Conservation (phyloP, 2,888 invertebrate genomes). For the Diabrotica balteata region DNA sequence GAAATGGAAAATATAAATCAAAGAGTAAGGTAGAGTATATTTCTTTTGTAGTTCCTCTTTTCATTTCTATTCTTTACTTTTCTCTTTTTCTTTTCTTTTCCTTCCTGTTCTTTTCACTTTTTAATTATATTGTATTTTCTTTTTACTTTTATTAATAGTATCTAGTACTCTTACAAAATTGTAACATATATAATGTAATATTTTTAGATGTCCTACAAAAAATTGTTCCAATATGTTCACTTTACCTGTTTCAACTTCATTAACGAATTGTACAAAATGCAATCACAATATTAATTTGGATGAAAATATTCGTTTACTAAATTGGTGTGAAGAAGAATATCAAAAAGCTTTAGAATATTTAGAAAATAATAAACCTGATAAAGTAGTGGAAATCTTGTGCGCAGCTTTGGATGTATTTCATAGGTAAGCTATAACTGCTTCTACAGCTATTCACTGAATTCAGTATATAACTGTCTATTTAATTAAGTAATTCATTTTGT, state of each 20-base stretch:
- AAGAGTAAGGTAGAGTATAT: conserved; percentile 53
- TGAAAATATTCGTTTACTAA: conserved; percentile 58
- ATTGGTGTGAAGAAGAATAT: conserved; percentile 63
- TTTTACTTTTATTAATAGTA: no score
- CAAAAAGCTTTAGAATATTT: conserved; percentile 60
- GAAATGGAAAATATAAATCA: conserved; percentile 62
- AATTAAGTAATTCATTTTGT: no score
- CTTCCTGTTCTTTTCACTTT: no score
- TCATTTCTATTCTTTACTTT: no score
- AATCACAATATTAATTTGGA: conserved; percentile 62
- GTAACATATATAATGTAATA: conserved; percentile 3
- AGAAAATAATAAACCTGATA: conserved; percentile 63
- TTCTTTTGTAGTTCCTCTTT: no score
- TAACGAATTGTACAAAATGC: conserved; percentile 63
- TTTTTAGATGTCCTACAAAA: conserved; percentile 62
- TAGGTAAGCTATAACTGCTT: conserved; percentile 51
- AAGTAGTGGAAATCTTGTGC: conserved; percentile 66
- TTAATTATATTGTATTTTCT: no score
- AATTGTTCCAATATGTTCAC: conserved; percentile 62
- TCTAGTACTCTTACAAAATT: no score
- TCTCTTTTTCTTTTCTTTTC: no score
- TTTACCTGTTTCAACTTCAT: conserved; percentile 57
- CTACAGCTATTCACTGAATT: not conserved
- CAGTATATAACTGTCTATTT: no score
- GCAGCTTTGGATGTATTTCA: conserved; percentile 69